Base-by-base conservation (phyloP, 2,113 vertebrate genomes). In the Amazona guildingii region DNA sequence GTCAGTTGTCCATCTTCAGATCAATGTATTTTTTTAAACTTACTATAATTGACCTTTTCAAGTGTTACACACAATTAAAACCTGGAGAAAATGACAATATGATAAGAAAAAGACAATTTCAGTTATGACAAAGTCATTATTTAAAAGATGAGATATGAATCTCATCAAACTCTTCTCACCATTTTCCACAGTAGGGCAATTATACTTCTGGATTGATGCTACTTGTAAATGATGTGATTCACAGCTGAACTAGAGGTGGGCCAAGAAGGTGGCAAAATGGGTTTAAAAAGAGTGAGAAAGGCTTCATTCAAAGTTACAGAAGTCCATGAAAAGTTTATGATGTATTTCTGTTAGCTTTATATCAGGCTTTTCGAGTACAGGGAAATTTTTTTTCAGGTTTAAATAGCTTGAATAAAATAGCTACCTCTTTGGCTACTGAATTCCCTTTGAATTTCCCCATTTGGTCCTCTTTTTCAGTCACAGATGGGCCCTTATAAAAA, bases 11-110 rank as follows among this genome's bases (percentile, higher is more conserved):
- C 88, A 92, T 95, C 73, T 69, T 92, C 70, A 81, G 44, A 85
- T 85, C 77, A 43, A 86, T 67, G 68, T 92, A 80, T 92, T 86
- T 96, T 87, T 90, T 93, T 73, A 29, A 88, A 81, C 43, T 80
- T 95, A 86, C 9, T 5, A 33, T 90, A 94, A 95, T 86, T 95
- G 95, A 96, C 91, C 89, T 96, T 97, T 96, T 93, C 70, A 78
- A 93, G 88, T 83, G 51, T 75, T 92, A 69, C 28, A 81, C 16
- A 28, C 20, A 70, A 75, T 68, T 94, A 88, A 94, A 95, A 95
- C 66, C 55, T 44, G 66, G 29, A 86, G 86, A 94, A 90, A 88
- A 86, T 91, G 49, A 41, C 68, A 86, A 76, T 86, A 76, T 75
- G 75, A 83, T 94, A 94, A 92, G 63, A 93, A 82, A 93, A 95